phyloP scores from a whole-genome alignment of 2,113 vertebrate species.

The Lophius piscatorius region DNA sequence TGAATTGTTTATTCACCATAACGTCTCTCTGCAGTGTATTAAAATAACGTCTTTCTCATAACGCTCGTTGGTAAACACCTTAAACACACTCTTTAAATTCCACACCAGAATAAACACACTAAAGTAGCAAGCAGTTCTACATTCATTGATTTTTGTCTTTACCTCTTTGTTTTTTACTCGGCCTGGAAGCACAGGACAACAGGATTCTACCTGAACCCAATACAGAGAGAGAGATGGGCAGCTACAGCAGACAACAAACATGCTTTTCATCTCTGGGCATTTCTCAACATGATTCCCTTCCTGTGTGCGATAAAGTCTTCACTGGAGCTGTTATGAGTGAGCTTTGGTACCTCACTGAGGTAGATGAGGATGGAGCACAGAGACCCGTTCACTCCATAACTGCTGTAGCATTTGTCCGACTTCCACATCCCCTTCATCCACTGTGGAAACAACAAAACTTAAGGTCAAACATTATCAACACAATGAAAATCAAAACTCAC shows the following conservation, averaged over 20 bases:
- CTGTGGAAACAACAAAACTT: slow-evolving; percentile 30
- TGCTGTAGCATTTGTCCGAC: slow-evolving; percentile 85
- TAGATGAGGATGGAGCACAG: slow-evolving; percentile 89
- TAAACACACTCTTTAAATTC: no score
- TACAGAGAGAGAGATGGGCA: neutral
- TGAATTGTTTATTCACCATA: no score
- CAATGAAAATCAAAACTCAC: neutral
- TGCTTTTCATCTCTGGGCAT: no score
- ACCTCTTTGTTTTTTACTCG: neutral
- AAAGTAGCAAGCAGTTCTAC: no score
- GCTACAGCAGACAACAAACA: neutral
- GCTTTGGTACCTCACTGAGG: slow-evolving; percentile 85
- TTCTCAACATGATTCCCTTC: neutral
- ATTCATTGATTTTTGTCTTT: neutral
- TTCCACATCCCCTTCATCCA: slow-evolving; percentile 86
- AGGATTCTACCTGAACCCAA: slow-evolving; percentile 28
- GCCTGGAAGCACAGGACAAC: slow-evolving; percentile 26
- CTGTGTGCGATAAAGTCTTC: neutral
- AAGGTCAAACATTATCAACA: neutral
- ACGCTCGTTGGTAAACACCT: no score
- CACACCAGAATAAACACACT: no score
- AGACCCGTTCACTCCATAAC: slow-evolving; percentile 87
- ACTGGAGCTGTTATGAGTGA: neutral
- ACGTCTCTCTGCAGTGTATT: no score
- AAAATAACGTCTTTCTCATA: no score